These are phyloP conservation scores for rabbit (Oryctolagus cuniculus) DNA, from an alignment of 2,113 vertebrate genomes.

Conservation along the genomic window DNA sequence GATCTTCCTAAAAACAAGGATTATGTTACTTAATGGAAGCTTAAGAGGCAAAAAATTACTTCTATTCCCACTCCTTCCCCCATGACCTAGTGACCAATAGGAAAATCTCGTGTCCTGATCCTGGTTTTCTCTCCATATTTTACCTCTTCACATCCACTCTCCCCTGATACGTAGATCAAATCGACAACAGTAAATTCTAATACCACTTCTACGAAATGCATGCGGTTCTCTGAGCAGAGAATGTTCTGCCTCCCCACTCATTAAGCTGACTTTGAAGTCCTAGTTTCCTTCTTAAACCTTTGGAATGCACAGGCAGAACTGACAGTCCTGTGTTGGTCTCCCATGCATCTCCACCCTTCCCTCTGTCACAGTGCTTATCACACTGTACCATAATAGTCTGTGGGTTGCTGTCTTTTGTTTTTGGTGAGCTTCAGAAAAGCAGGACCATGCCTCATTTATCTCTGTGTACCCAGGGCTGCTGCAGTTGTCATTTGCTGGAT, in stretches of 20 bases:
- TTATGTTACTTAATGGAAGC: neutral
- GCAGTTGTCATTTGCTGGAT: neutral
- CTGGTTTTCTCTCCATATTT: neutral
- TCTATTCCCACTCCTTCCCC: neutral
- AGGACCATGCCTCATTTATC: accelerated
- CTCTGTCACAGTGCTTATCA: neutral
- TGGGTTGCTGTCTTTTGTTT: neutral
- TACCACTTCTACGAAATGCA: neutral
- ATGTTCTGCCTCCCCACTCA: neutral
- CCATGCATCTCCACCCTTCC: neutral
- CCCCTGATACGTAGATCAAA: neutral
- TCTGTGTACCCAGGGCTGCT: neutral
- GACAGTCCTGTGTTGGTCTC: too few species aligned
- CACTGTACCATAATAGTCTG: too few species aligned
- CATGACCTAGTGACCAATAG: neutral
- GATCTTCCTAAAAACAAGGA: neutral
- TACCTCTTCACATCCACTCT: neutral
- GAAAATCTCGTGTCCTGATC: neutral
- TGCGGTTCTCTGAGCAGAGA: neutral
- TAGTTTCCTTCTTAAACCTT: neutral
- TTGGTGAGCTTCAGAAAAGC: neutral
- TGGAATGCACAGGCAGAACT: neutral
- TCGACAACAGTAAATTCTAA: neutral
- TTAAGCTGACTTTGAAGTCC: neutral
- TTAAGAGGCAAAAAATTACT: neutral